Percentiles rank a stretch among this genome's conserved stretches.
Conservation (phyloP, 2,113 vertebrate species). For the Cyprinodon tularosa region DNA sequence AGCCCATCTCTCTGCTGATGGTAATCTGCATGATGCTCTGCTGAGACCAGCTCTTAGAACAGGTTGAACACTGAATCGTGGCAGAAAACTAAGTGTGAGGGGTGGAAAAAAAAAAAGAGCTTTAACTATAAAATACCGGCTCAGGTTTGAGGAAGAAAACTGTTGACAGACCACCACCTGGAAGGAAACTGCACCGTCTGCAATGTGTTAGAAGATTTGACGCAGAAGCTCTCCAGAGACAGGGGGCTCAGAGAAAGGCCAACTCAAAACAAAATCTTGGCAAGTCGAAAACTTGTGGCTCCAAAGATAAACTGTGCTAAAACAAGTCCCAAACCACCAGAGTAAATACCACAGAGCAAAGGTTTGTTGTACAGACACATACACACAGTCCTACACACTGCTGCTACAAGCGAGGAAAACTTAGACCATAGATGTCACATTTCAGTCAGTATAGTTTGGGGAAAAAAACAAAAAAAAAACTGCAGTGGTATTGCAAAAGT, state of each 20-base stretch:
- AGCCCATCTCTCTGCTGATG: constrained; percentile 9
- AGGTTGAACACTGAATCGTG: not conserved
- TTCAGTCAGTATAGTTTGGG: not conserved
- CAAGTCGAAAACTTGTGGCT: not conserved
- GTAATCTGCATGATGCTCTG: constrained; percentile 18
- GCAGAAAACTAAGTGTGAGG: not conserved
- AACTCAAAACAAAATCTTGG: constrained; percentile 23
- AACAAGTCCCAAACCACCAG: constrained; percentile 19
- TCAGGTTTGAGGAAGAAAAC: constrained; percentile 28
- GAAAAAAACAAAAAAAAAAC: not conserved
- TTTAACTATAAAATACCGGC: constrained; percentile 1
- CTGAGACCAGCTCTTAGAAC: not conserved
- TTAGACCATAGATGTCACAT: constrained; percentile 5
- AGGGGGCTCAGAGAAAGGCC: constrained; percentile 8
- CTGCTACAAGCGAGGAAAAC: not conserved
- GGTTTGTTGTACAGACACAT: constrained; percentile 20
- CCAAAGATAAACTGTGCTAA: constrained; percentile 18
- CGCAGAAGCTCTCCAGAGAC: not conserved
- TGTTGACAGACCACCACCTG: constrained; percentile 41
- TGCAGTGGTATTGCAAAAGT: not conserved
- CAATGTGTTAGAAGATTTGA: not conserved
- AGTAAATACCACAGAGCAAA: constrained; percentile 18
- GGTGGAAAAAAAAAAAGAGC: not conserved
- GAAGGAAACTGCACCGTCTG: constrained; percentile 12
- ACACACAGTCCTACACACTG: constrained; percentile 9